Base-by-base conservation (phyloP, 2,797 vertebrate species). In the Crocodylus rhombifer region DNA sequence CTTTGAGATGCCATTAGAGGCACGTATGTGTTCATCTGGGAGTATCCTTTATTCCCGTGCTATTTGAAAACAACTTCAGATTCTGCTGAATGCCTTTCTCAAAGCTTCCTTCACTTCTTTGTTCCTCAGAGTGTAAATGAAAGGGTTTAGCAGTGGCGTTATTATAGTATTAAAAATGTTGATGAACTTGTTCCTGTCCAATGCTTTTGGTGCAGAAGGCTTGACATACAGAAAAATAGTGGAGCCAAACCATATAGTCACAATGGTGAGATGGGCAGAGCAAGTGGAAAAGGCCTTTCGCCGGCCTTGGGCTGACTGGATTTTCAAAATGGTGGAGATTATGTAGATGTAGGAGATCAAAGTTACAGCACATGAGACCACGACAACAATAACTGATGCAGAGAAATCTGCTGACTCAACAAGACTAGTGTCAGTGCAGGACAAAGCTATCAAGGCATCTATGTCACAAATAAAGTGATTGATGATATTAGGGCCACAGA, bases 391-490 rank as follows among this genome's bases (percentile, higher is more conserved):
- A 1, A 73, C 30, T 8, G 26, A 56, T 6, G 26, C 61, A n/a
- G 61, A 15, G 30, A 93, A 91, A 12, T 86, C 56, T 36, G 91
- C 63, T 6, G 91, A 4, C 25, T 96, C 77, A 23, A 91, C 92
- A 4, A 84, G 8, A 56, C 17, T 65, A 1, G 36, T 92, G 7
- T 91, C 87, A 13, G 77, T 73, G 55, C 93, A 96, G 14, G 84
- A 81, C 14, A 96, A 36, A 5, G 28, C 76, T 14, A 95, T 26
- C 14, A 95, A 25, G 28, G 89, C 89, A 2, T 74, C 75, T 5
- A 94, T 91, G 20, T 97, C 96, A 89, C 94, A 97, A 64, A 97
- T 96, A 75, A 96, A 96, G 60, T 95, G 95, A 11, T 94, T 74
- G 61, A 95, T 93, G 16, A 60, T 18, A 2, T 87, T 89, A n/a